Conservation (phyloP, 2,113 vertebrate species). For the Dunckerocampus dactyliophorus region DNA sequence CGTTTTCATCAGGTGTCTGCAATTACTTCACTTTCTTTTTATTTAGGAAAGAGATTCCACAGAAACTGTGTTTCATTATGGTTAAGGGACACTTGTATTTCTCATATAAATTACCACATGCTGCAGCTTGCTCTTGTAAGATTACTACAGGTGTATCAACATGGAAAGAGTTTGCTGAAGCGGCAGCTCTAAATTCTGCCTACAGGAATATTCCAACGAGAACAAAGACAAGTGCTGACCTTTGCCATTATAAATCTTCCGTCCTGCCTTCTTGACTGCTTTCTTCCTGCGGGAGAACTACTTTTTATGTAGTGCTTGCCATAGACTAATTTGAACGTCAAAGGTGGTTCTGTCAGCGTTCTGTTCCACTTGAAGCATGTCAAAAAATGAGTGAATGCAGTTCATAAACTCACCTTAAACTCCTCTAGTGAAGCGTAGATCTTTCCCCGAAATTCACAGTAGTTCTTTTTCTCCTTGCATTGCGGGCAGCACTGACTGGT, state of each 20-base stretch:
- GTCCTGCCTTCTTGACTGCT: constrained; percentile 42
- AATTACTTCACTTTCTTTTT: no score
- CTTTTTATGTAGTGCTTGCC: constrained; percentile 35
- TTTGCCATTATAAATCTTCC: constrained; percentile 67
- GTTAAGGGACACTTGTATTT: background rate
- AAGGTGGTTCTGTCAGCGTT: constrained; percentile 53
- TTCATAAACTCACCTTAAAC: constrained; percentile 87
- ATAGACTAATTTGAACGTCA: constrained; percentile 36
- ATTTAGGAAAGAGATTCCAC: no score
- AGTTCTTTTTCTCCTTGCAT: constrained; percentile 94
- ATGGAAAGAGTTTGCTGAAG: constrained; percentile 41
- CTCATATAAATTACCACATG: constrained; percentile 5
- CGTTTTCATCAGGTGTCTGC: no score
- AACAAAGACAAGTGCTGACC: constrained; percentile 63
- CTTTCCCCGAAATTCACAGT: constrained; percentile 93
- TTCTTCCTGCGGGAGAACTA: constrained; percentile 38
- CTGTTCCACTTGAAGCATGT: constrained; percentile 36
- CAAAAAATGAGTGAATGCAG: constrained; percentile 38
- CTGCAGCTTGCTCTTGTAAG: constrained; percentile 20
- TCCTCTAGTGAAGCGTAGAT: constrained; percentile 90
- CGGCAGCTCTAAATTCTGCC: constrained; percentile 36
- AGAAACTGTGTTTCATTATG: background rate
- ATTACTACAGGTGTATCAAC: constrained; percentile 24
- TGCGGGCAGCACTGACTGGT: constrained; percentile 94
- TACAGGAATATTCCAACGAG: constrained; percentile 36